Base-by-base conservation (phyloP, 2,113 vertebrate species). In the Triplophysa dalaica region DNA sequence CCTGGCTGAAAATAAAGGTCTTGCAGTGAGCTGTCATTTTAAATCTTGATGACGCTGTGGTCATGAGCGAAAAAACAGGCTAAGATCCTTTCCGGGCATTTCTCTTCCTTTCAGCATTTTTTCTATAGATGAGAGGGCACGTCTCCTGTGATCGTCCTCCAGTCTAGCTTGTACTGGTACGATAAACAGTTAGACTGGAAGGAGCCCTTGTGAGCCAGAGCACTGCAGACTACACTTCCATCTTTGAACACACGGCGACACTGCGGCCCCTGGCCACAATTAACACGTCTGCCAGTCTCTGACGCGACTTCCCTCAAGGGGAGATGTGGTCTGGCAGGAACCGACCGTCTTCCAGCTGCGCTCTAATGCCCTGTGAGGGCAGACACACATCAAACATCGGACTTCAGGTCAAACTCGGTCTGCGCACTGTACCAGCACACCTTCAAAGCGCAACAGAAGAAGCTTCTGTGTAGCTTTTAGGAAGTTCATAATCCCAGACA, bases 241-340 rank as follows among this genome's bases (percentile, higher is more conserved):
- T 45, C 77, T 72, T 82, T 80, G 69, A 66, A 43, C 72, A 78
- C 81, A 86, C 45, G 70, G 83, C 29, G 29, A 78, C 72, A 50
- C 68, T 56, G 29, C 80, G 79, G 77, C 86, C 82, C 70, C 82
- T 82, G 81, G 81, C 83, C 81, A 70, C 69, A 80, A 82, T 88
- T 89, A 86, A 84, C 83, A 87, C 66, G 75, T 88, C 82, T 87
- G 78, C 76, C 81, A 86, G 79, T 77, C 50, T 58, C 77, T 84
- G 76, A 85, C 29, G 54, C 21, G 76, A 81, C 79, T 80, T 79
- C 68, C 74, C 69, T 79, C 17, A 79, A 75, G 80, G 69, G 81
- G 70, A 81, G 64, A 65, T 11, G 68, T 69, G 77, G 72, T 72
- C 78, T 80, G 72, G 80, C 77, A 38, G n/a, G 65, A 56, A 38